Conservation (phyloP, 2,797 vertebrate genomes). For the Esox masquinongy region DNA sequence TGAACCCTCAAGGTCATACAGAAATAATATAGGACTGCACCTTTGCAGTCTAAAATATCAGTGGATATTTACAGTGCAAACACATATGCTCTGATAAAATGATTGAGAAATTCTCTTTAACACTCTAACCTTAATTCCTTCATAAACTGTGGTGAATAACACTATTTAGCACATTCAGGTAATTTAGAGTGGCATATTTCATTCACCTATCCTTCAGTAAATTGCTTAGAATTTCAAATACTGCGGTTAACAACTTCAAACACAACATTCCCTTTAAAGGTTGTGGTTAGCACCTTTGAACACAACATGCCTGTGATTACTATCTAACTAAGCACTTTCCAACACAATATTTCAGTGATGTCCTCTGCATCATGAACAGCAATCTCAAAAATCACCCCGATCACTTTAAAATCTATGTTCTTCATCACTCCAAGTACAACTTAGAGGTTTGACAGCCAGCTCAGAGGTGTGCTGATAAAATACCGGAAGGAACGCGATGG, state of each 20-base stretch:
- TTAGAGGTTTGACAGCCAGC: conserved; percentile 49
- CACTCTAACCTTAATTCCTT: conserved; percentile 14
- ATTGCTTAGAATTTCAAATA: background rate
- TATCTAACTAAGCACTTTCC: too few species aligned
- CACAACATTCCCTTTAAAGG: background rate
- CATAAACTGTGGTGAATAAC: background rate
- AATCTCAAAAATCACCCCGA: conserved; percentile 58
- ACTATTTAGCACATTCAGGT: background rate
- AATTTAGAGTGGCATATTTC: background rate
- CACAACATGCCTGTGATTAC: background rate
- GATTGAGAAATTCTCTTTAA: background rate
- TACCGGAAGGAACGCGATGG: conserved; percentile 7
- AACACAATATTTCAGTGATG: conserved; percentile 17
- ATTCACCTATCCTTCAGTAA: conserved; percentile 13
- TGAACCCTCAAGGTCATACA: conserved; percentile 39
- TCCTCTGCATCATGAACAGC: conserved; percentile 41
- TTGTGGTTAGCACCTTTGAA: conserved; percentile 10
- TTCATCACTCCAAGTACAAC: conserved; percentile 52
- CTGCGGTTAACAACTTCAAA: conserved; percentile 12
- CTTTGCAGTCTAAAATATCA: background rate
- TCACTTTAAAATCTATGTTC: conserved; percentile 51
- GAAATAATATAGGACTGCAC: conserved; percentile 26
- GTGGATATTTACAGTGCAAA: conserved; percentile 11
- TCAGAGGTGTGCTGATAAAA: conserved; percentile 37
- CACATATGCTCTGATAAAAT: background rate